phyloP scores from a whole-genome alignment of 2,113 vertebrate species.

The Meles meles region DNA sequence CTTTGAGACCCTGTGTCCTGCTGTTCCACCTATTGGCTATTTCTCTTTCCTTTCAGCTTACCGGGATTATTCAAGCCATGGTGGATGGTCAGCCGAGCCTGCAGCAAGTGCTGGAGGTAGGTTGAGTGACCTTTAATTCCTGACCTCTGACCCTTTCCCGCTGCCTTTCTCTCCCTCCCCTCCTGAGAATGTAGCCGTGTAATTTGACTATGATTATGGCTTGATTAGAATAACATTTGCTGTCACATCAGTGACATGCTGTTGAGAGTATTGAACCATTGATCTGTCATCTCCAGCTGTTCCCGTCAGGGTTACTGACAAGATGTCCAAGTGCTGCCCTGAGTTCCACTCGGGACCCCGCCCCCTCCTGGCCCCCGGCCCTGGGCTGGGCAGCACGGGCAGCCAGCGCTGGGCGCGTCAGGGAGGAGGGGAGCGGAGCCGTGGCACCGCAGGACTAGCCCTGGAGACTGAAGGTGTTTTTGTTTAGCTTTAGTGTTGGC shows the following conservation, averaged over 20 bases:
- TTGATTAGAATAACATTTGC: conserved; percentile 89
- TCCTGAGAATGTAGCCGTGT: conserved; percentile 81
- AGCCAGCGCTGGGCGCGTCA: not conserved
- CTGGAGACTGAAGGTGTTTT: conserved; percentile 67
- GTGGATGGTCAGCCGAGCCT: conserved; percentile 89
- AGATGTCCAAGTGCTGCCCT: conserved; percentile 77
- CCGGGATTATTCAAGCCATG: conserved; percentile 89
- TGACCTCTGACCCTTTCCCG: conserved; percentile 77
- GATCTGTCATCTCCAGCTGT: conserved; percentile 89
- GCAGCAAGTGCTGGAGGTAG: conserved; percentile 89
- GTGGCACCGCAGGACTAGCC: not conserved
- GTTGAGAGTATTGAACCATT: conserved; percentile 86
- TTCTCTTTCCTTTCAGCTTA: conserved; percentile 84
- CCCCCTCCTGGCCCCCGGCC: not conserved
- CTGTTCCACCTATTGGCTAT: conserved; percentile 54
- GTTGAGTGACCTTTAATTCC: conserved; percentile 84
- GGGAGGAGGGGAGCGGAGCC: not conserved
- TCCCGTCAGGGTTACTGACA: conserved; percentile 85
- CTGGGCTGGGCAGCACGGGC: not conserved
- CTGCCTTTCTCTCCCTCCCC: conserved; percentile 66
- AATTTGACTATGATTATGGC: conserved; percentile 87
- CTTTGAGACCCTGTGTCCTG: not conserved
- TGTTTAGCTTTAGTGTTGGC: conserved; percentile 78
- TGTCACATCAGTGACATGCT: conserved; percentile 84
- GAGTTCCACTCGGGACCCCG: conserved; percentile 51